phyloP scores from a whole-genome alignment of 53 echinoderm and acorn worm genomes.

The Paelopatides confundens region DNA sequence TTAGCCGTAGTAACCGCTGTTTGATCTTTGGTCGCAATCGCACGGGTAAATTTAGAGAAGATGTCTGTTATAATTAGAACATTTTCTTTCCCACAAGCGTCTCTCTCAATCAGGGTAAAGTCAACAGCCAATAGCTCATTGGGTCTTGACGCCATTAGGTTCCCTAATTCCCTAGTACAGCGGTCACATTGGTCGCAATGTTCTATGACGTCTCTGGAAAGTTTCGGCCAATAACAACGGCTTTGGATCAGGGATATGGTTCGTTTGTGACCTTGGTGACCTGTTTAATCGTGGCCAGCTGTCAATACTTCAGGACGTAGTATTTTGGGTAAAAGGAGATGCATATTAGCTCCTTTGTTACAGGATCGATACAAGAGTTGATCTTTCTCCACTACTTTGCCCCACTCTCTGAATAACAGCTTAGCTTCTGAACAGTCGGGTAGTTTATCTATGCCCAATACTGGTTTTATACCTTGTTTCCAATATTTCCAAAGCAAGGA shows the following conservation, averaged over 20 bases:
- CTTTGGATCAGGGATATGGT: background rate
- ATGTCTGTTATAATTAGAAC: slow-evolving; percentile 64
- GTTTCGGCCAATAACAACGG: slow-evolving; percentile 46
- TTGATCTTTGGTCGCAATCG: background rate
- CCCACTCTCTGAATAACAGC: background rate
- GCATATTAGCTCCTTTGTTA: background rate
- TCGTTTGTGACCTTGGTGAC: slow-evolving; percentile 31
- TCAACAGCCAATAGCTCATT: slow-evolving; percentile 64
- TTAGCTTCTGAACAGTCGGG: background rate
- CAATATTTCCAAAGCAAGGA: background rate
- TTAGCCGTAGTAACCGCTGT: background rate
- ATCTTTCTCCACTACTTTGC: slow-evolving; percentile 22
- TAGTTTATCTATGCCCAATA: background rate
- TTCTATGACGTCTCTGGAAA: background rate
- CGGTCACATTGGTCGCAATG: slow-evolving; percentile 54
- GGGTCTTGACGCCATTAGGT: slow-evolving; percentile 47
- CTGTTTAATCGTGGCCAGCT: slow-evolving; percentile 27
- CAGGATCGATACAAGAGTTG: slow-evolving; percentile 27
- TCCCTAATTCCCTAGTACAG: slow-evolving; percentile 44
- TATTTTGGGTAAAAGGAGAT: slow-evolving; percentile 35
- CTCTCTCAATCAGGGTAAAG: slow-evolving; percentile 61
- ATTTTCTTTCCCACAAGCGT: slow-evolving; percentile 58
- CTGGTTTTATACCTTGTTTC: background rate
- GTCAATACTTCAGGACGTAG: background rate
- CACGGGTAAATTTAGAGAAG: slow-evolving; percentile 66